A percentile compares a stretch with the other conserved stretches of the same genome.
Conservation (phyloP, 2,113 vertebrate species). For the Scartelaos histophorus region DNA sequence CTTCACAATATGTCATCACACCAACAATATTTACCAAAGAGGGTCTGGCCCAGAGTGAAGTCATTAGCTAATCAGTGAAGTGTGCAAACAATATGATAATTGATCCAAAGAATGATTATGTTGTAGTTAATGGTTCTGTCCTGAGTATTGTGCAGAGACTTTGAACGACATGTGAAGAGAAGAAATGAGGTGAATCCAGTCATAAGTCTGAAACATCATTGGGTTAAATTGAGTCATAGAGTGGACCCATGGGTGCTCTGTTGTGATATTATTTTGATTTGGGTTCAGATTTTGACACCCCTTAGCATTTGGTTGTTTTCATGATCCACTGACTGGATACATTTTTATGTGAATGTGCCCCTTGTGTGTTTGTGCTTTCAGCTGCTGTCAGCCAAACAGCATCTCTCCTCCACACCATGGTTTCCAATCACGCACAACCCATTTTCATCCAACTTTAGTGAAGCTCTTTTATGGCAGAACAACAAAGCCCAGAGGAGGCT, state of each 20-base stretch:
- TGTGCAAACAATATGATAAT: slow-evolving; percentile 48
- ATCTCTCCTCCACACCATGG: slow-evolving; percentile 27
- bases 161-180: not conserved
- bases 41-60: slow-evolving; percentile 29
- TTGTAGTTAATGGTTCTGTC: not conserved
- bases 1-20: slow-evolving; percentile 41
- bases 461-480: slow-evolving; percentile 58
- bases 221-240: not conserved
- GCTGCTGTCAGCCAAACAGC: slow-evolving; percentile 5
- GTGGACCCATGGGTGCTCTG: not conserved
- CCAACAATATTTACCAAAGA: slow-evolving; percentile 50
- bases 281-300: not conserved
- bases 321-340: not conserved
- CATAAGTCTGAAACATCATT: not conserved
- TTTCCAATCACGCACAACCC: slow-evolving; percentile 40
- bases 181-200: not conserved
- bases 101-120: not conserved
- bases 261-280: not conserved
- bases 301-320: not conserved
- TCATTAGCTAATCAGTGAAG: slow-evolving; percentile 33
- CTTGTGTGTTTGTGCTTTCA: not conserved
- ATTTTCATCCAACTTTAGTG: slow-evolving; percentile 58
- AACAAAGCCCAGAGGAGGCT: slow-evolving; percentile 56
- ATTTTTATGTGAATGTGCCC: not conserved
- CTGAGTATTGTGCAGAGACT: not conserved